Conservation (phyloP, 2,113 vertebrate species). For the Anguilla rostrata region DNA sequence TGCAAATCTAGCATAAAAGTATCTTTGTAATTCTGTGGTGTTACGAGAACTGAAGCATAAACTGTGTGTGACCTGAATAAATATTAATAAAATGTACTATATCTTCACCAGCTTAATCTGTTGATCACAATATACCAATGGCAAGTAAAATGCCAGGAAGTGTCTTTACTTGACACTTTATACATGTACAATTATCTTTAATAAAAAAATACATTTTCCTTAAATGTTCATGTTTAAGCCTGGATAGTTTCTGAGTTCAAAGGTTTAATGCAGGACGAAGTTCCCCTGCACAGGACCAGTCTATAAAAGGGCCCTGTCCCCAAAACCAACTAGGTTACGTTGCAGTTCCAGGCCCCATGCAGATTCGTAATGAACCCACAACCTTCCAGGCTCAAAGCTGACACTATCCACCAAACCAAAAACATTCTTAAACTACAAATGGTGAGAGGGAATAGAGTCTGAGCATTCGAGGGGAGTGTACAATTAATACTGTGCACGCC, state of each 20-base stretch:
- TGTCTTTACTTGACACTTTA: not conserved
- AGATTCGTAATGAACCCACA: not conserved
- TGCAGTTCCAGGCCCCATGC: not conserved
- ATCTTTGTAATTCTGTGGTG: too few relatives aligned
- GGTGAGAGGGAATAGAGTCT: not conserved
- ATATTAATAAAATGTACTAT: too few relatives aligned
- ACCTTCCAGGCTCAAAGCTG: not conserved
- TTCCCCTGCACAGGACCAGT: not conserved
- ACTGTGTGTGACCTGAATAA: too few relatives aligned
- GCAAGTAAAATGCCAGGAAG: not conserved
- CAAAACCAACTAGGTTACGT: not conserved
- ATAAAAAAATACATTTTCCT: too few relatives aligned
- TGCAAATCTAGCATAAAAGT: too few relatives aligned
- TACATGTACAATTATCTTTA: not conserved
- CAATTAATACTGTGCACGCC: not conserved
- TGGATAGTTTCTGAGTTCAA: too few relatives aligned
- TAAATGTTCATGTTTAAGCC: too few relatives aligned
- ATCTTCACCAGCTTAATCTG: too few relatives aligned
- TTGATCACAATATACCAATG: too few relatives aligned
- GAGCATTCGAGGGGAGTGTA: not conserved
- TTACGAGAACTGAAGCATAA: too few relatives aligned
- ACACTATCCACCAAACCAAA: not conserved
- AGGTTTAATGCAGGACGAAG: not conserved
- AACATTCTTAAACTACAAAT: not conserved
- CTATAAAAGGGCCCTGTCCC: not conserved